A percentile compares a stretch with the other conserved stretches of the same genome.
phyloP scores from a whole-genome alignment of 2,888 invertebrate genomes.

The Sabatieria punctata region DNA sequence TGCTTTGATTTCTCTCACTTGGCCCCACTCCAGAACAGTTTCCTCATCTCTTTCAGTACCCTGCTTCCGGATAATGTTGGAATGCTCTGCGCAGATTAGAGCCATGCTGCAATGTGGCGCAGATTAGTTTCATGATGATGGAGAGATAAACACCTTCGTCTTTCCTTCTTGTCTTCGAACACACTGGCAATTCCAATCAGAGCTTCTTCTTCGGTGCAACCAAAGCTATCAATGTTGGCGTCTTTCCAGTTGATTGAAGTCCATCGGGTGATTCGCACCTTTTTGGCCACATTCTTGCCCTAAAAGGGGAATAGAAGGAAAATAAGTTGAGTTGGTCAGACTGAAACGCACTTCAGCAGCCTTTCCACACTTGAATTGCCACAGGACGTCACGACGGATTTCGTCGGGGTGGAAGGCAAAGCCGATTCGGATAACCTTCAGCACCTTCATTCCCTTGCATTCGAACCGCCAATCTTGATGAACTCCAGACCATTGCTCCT shows the following conservation, averaged over 20 bases:
- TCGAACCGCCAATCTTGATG: conserved; percentile 2
- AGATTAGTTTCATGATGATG: neutral
- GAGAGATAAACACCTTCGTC: neutral
- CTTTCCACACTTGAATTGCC: neutral
- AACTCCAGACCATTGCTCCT: neutral
- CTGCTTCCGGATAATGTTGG: neutral
- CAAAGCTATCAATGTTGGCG: neutral
- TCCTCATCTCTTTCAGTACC: neutral
- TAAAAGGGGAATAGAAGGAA: neutral
- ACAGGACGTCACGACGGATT: neutral
- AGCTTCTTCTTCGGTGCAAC: neutral
- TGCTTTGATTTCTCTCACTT: neutral
- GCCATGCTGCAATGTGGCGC: neutral
- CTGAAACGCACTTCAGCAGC: neutral
- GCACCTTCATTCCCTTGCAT: neutral
- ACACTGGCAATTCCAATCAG: neutral
- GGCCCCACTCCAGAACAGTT: neutral
- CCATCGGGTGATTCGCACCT: neutral
- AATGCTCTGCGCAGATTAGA: conserved; percentile 1
- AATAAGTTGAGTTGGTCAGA: neutral
- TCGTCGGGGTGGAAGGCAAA: neutral
- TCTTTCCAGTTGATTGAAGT: neutral
- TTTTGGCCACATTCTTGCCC: neutral
- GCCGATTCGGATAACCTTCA: neutral
- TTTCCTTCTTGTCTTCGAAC: neutral